Evolutionary conservation across 53 echinoderm and acorn worm species (phyloP).

Genomic region (Apostichopus leukothele): DNA sequence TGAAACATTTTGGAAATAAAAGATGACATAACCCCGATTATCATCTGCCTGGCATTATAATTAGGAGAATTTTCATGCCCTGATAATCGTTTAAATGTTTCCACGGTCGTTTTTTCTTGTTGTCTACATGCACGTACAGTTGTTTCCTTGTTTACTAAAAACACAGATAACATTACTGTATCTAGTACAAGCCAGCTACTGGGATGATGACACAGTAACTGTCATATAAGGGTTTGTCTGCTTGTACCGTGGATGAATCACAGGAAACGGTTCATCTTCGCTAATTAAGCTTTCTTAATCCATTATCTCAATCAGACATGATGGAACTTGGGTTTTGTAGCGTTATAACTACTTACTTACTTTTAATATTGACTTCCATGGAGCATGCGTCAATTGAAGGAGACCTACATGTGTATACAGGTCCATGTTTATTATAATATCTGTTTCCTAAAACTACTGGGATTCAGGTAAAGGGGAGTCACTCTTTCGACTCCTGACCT

Average conservation of each 20-base stretch:
- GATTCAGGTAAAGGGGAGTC: no score
- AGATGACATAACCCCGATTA: no score
- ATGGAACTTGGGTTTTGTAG: constrained; percentile 30
- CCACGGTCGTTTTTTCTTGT: neutral
- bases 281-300: constrained; percentile 50
- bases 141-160: neutral
- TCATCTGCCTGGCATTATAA: neutral
- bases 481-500: no score
- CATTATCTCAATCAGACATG: constrained; percentile 39
- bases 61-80: neutral
- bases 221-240: neutral
- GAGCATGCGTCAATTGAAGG: no score
- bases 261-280: constrained; percentile 40
- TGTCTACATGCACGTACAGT: neutral
- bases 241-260: constrained; percentile 12
- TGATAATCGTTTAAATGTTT: neutral
- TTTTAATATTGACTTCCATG: no score
- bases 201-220: neutral
- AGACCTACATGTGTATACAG: no score
- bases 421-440: no score
- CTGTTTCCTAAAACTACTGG: no score
- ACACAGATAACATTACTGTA: neutral
- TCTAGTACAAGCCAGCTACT: neutral
- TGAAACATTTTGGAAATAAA: no score
- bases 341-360: no score